Evolutionary conservation across 2,113 vertebrate genomes (phyloP), one percentile per base, ranked within the genome.

Genomic region (Entelurus aequoreus): DNA sequence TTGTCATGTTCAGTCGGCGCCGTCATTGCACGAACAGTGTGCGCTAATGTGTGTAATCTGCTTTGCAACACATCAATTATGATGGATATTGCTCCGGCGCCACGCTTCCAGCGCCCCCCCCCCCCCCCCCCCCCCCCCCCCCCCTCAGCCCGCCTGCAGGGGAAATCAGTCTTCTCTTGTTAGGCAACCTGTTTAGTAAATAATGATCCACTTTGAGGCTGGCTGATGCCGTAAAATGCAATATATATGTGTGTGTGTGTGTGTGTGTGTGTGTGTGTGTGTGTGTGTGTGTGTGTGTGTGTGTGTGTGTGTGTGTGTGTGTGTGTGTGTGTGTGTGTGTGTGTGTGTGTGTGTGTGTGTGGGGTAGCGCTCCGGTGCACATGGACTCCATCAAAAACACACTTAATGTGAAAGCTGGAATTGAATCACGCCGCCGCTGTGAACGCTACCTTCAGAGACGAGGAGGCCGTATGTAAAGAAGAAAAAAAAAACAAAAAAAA

Each of bases 11-110:
- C 86, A 88, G 90, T 89, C 89, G 83, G 74, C 88, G 90, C 89
- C 90, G 90, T 91, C 90, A 90, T 86, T 81, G 86, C 82, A 84
- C 87, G 88, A 89, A 86, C 87, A 87, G 88, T 88, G 88, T 88
- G 86, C 84, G 78, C 86, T 90, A 92, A 92, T 90, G 87, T 92
- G 90, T 91, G 89, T 92, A 91, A 92, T 92, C 90, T 91, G 90
- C 88, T 92, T 89, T 88, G 89, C 88, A 90, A 92, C 90, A 91
- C 90, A 90, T 92, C 89, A 90, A 88, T 92, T 90, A 91, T 92
- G 89, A 90, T 88, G 88, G 88, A 92, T 92, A 88, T 87, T 89
- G 82, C 86, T 87, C 78, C 66, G 46, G 81, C 46, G 79, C 79
- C 76, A 84, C 82, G 82, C 87, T 84, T 84, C 75, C 78, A 74